These are phyloP conservation scores for Atrina japonica DNA, from an alignment of 2,888 invertebrate species.

Conservation along the genomic window DNA sequence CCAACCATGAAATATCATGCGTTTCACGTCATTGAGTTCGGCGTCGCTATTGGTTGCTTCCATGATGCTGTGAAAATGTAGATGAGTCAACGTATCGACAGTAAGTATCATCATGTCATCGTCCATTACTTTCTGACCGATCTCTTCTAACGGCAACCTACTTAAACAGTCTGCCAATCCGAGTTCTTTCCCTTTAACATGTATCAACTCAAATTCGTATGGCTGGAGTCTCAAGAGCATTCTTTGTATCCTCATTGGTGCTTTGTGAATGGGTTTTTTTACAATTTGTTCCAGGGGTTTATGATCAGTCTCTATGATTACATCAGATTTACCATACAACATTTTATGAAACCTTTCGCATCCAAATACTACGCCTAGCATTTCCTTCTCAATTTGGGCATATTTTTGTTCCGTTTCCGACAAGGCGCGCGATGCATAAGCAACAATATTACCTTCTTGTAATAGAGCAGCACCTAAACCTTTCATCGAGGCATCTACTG, in stretches of 20 bases:
- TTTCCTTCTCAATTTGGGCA: conserved; percentile 38
- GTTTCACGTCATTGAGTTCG: conserved; percentile 10
- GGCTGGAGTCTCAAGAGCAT: conserved; percentile 8
- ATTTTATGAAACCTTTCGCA: conserved; percentile 34
- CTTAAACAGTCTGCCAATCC: not conserved
- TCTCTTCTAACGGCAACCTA: not conserved
- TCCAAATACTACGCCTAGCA: conserved; percentile 36
- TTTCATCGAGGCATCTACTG: conserved; percentile 34
- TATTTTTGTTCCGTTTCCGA: conserved; percentile 21
- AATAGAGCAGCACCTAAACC: conserved; percentile 25
- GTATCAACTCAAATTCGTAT: not conserved
- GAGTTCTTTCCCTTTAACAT: not conserved
- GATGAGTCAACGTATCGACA: not conserved
- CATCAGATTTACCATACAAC: conserved; percentile 28
- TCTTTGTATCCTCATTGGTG: conserved; percentile 18
- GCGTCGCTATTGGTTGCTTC: conserved; percentile 7
- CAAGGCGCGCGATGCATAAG: conserved; percentile 19
- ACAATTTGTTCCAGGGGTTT: conserved; percentile 20
- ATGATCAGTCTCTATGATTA: conserved; percentile 29
- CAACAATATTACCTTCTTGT: conserved; percentile 24
- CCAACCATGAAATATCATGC: conserved; percentile 12
- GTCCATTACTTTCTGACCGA: not conserved
- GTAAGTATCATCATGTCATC: conserved; percentile 19
- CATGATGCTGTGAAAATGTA: not conserved
- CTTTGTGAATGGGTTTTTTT: conserved; percentile 14